Conservation (phyloP, 2,113 vertebrate genomes). For the Semnornis frantzii region DNA sequence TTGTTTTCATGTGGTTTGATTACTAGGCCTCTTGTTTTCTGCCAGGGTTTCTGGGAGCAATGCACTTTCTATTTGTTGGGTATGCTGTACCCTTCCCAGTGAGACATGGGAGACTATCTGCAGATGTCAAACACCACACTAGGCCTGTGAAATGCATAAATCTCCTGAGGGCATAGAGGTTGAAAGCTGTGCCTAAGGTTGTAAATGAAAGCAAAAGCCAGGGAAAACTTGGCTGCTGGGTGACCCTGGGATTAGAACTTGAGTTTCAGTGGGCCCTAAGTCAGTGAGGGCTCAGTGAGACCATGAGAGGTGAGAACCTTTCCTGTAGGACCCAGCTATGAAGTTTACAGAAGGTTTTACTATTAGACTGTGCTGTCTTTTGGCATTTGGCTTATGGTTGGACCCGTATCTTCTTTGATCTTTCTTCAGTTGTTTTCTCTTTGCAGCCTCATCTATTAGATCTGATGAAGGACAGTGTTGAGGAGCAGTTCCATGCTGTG, state of each 20-base stretch:
- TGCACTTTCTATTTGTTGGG: neutral
- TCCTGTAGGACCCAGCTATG: neutral
- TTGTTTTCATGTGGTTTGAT: neutral
- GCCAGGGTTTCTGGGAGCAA: neutral
- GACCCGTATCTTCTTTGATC: neutral
- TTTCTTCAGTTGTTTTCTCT: neutral
- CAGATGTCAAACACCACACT: neutral
- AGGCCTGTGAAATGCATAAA: neutral
- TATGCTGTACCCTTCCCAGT: neutral
- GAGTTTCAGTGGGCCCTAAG: neutral
- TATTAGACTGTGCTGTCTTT: neutral
- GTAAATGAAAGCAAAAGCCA: neutral
- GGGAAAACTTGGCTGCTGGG: neutral
- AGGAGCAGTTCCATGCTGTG: neutral
- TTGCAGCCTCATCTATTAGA: neutral
- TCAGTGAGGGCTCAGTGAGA: neutral
- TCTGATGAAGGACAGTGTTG: neutral
- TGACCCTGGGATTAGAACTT: neutral
- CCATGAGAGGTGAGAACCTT: neutral
- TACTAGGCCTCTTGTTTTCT: neutral
- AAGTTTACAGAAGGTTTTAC: neutral
- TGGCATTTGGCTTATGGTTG: neutral
- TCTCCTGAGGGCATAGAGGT: neutral
- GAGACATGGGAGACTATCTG: rapidly evolving
- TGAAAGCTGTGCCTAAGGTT: neutral